Conservation (phyloP, 2,797 vertebrate species). For the Lagocephalus sceleratus region DNA sequence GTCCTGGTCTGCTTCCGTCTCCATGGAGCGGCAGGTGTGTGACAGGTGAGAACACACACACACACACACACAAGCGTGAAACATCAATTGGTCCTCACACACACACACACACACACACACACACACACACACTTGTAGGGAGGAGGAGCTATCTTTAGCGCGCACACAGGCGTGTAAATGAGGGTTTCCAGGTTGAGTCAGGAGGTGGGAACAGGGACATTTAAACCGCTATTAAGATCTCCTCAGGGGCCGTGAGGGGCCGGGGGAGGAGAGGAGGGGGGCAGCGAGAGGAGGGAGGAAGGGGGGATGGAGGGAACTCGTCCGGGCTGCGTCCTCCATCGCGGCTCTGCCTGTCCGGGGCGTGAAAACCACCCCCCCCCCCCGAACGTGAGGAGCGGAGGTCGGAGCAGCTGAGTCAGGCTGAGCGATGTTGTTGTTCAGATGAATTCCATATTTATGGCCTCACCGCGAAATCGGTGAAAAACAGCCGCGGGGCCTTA, state of each 20-base stretch:
- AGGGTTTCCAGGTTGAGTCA: slow-evolving; percentile 33
- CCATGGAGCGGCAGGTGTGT: slow-evolving; percentile 19
- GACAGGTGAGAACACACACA: slow-evolving; percentile 13
- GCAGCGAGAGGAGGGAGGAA: not conserved
- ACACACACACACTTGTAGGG: not conserved
- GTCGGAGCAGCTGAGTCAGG: no score
- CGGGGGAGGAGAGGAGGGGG: not conserved
- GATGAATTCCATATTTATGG: no score
- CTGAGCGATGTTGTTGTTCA: no score
- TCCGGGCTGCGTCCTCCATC: no score
- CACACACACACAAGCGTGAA: not conserved
- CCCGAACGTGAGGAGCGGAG: no score
- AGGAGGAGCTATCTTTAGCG: slow-evolving; percentile 39
- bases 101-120: slow-evolving; percentile 1
- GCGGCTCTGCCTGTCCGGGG: no score
- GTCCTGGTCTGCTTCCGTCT: slow-evolving; percentile 3
- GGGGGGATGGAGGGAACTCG: slow-evolving; percentile 2
- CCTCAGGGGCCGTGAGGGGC: slow-evolving; percentile 25
- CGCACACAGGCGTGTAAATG: slow-evolving; percentile 43
- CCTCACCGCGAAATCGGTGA: no score
- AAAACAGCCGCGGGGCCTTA: not conserved
- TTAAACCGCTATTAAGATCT: slow-evolving; percentile 56
- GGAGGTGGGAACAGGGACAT: slow-evolving; percentile 42
- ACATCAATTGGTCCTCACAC: not conserved
- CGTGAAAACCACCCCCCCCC: no score